Conservation (phyloP, 2,888 invertebrate genomes). For the Cephalotes varians region DNA sequence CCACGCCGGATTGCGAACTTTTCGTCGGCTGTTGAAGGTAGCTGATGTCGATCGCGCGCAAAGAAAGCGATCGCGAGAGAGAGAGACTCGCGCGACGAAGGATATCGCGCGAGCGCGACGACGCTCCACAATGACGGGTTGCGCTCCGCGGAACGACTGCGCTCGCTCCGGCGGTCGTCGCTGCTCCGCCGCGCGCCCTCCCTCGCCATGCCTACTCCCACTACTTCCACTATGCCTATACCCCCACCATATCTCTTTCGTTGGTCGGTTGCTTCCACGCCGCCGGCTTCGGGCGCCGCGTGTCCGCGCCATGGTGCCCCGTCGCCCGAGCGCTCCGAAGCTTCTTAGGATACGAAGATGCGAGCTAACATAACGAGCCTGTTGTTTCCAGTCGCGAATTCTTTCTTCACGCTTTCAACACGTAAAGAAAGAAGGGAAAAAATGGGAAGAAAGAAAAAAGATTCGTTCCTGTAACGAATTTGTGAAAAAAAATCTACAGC, state of each 20-base stretch:
- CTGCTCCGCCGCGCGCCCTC: constrained; percentile 58
- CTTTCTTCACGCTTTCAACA: neutral
- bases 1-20: neutral
- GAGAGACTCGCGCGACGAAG: neutral
- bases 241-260: neutral
- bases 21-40: neutral
- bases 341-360: neutral
- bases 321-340: neutral
- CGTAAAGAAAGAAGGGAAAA: neutral
- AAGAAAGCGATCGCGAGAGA: constrained; percentile 20
- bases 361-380: neutral
- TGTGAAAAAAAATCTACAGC: neutral
- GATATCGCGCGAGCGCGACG: neutral
- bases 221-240: no score
- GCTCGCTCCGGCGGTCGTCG: constrained; percentile 64
- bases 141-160: constrained; percentile 82
- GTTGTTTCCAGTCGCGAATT: neutral
- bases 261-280: neutral
- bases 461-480: neutral
- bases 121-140: constrained; percentile 72
- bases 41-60: constrained; percentile 3
- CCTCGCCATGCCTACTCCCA: neutral
- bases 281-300: constrained; percentile 14
- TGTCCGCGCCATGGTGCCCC: constrained; percentile 17
- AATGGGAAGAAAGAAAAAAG: neutral